Percentiles rank a stretch among this genome's conserved stretches.
Conservation (phyloP, 2,888 invertebrate species). For the Hoplodrina ambigua region DNA sequence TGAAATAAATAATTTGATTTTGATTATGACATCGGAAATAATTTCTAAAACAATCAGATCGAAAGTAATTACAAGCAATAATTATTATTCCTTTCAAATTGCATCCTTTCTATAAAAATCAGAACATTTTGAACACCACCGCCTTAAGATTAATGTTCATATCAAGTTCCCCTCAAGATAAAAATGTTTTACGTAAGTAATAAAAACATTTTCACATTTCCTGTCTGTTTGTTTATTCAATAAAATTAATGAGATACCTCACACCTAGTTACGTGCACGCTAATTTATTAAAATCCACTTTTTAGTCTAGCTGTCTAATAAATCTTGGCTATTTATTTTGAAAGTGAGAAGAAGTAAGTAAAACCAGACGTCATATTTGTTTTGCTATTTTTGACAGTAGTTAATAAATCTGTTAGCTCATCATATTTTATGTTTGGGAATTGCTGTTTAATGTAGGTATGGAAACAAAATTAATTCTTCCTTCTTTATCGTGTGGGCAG, state of each 20-base stretch:
- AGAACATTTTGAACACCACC: background rate
- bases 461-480: too few relatives aligned
- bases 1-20: too few relatives aligned
- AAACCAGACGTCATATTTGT: conserved; percentile 1
- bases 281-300: conserved; percentile 46
- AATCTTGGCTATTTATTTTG: conserved; percentile 37
- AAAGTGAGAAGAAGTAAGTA: conserved; percentile 28
- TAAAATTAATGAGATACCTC: conserved; percentile 52
- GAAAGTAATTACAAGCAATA: too few relatives aligned
- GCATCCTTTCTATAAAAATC: background rate
- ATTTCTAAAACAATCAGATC: too few relatives aligned
- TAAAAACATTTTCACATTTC: conserved; percentile 24
- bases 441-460: too few relatives aligned
- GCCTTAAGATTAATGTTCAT: background rate
- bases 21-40: background rate
- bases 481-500: too few relatives aligned
- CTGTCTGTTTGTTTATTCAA: conserved; percentile 41
- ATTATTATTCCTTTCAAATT: background rate
- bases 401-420: background rate
- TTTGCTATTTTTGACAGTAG: background rate
- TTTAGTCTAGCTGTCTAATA: conserved; percentile 15
- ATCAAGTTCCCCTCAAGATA: background rate
- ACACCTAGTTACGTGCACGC: conserved; percentile 33
- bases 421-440: too few relatives aligned
- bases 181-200: conserved; percentile 42